Evolutionary conservation across 1,140 invertebrate genomes (phyloP).

Genomic region (Drosophila carrolli): DNA sequence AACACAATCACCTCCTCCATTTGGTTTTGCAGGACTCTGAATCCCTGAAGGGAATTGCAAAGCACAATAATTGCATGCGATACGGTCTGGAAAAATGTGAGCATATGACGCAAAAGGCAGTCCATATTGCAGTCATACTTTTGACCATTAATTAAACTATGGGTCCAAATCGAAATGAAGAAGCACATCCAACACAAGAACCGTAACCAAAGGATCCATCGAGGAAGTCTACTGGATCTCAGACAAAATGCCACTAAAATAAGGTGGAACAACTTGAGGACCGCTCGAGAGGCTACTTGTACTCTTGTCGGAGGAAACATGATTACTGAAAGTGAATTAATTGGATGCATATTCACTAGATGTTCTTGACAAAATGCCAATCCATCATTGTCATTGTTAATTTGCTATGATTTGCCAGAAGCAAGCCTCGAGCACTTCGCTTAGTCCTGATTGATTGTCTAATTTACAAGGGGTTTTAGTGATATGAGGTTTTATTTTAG

Average conservation of each 20-base stretch:
- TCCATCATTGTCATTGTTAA: slow-evolving; percentile 57
- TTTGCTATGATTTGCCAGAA: slow-evolving; percentile 3
- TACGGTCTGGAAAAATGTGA: slow-evolving; percentile 22
- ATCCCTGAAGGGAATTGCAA: slow-evolving; percentile 35
- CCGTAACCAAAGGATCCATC: slow-evolving; percentile 14
- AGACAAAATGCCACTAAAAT: slow-evolving; percentile 29
- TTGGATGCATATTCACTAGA: neutral
- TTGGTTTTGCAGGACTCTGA: neutral
- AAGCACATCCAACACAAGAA: slow-evolving; percentile 44
- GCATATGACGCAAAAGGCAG: slow-evolving; percentile 31
- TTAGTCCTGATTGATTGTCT: slow-evolving; percentile 14
- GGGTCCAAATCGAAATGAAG: slow-evolving; percentile 21
- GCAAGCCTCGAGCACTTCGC: neutral
- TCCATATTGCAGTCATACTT: slow-evolving; percentile 37
- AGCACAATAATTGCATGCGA: slow-evolving; percentile 43
- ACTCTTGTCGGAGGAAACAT: slow-evolving; percentile 37
- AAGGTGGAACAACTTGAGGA: slow-evolving; percentile 27
- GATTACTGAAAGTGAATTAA: slow-evolving; percentile 14
- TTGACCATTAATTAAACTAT: neutral
- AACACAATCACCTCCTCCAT: neutral
- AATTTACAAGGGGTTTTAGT: neutral
- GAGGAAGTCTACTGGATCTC: slow-evolving; percentile 4
- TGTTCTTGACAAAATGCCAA: slow-evolving; percentile 6
- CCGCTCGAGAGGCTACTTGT: slow-evolving; percentile 16
- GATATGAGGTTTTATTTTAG: no score